Conservation (phyloP, 2,113 vertebrate species). For the Ahaetulla prasina region DNA sequence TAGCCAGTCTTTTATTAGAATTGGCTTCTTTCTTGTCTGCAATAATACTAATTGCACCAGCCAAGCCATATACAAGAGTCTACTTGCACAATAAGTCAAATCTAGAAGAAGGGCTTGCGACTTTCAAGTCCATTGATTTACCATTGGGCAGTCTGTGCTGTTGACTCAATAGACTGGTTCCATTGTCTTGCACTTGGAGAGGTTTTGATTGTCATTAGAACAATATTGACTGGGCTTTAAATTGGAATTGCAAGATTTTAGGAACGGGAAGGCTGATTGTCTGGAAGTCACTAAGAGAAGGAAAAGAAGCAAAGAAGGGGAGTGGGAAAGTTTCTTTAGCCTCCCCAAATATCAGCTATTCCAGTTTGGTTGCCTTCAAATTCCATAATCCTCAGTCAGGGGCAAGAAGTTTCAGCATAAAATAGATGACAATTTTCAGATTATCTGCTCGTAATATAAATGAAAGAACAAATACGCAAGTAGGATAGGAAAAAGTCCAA, state of each 20-base stretch:
- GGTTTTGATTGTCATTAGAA: not conserved
- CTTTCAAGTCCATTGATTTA: not conserved
- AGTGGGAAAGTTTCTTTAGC: not conserved
- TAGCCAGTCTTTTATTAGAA: not conserved
- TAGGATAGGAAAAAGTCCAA: not conserved
- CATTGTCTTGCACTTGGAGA: not conserved
- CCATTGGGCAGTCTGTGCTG: not conserved
- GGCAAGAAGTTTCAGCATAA: not conserved
- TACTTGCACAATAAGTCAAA: not conserved
- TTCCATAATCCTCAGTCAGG: not conserved
- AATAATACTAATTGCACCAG: not conserved
- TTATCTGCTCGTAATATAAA: not conserved
- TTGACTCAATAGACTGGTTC: not conserved
- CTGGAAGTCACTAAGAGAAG: not conserved
- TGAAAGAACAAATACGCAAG: not conserved
- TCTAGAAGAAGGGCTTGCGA: not conserved
- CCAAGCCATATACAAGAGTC: not conserved
- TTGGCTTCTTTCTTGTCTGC: not conserved
- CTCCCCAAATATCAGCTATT: not conserved
- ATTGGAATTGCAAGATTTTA: not conserved
- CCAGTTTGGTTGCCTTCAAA: not conserved
- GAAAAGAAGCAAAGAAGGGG: not conserved
- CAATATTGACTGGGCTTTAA: not conserved
- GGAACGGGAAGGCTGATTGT: not conserved
- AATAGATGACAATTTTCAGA: not conserved